These are phyloP conservation scores for Desmodus rotundus DNA, from an alignment of 2,113 vertebrate species.

Conservation along the genomic window DNA sequence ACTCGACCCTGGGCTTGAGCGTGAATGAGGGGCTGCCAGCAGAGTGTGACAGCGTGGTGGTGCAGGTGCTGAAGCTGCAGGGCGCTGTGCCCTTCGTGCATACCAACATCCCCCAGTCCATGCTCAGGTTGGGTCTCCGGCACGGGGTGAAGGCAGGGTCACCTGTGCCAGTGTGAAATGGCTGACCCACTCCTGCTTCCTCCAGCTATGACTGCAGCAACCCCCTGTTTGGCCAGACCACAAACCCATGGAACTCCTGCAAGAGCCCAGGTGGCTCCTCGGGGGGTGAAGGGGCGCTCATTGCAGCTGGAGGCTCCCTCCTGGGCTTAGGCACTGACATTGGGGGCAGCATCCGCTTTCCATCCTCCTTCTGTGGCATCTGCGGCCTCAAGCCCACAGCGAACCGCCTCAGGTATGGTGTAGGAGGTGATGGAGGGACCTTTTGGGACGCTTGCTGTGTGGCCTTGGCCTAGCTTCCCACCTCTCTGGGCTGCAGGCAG, in stretches of 20 bases:
- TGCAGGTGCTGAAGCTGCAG: slow-evolving; percentile 90
- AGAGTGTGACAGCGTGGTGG: slow-evolving; percentile 85
- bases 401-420: slow-evolving; percentile 80
- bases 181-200: background rate
- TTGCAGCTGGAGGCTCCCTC: slow-evolving; percentile 80
- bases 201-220: slow-evolving; percentile 84
- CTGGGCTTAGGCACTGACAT: slow-evolving; percentile 82
- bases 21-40: slow-evolving; percentile 80
- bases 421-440: background rate
- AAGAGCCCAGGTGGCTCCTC: slow-evolving; percentile 82
- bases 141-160: background rate
- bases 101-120: slow-evolving; percentile 91
- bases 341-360: slow-evolving; percentile 83
- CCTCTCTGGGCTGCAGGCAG: background rate
- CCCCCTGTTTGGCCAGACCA: slow-evolving; percentile 78
- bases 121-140: slow-evolving; percentile 83
- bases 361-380: slow-evolving; percentile 84
- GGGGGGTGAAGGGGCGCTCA: slow-evolving; percentile 83
- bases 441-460: background rate
- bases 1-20: slow-evolving; percentile 84
- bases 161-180: fast-evolving
- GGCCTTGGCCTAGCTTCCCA: background rate
- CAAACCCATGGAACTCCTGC: slow-evolving; percentile 76
- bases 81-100: slow-evolving; percentile 95
- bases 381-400: slow-evolving; percentile 82